A percentile compares a stretch with the other conserved stretches of the same genome.
phyloP scores from a whole-genome alignment of 2,113 vertebrate genomes.

The Psettodes erumei region DNA sequence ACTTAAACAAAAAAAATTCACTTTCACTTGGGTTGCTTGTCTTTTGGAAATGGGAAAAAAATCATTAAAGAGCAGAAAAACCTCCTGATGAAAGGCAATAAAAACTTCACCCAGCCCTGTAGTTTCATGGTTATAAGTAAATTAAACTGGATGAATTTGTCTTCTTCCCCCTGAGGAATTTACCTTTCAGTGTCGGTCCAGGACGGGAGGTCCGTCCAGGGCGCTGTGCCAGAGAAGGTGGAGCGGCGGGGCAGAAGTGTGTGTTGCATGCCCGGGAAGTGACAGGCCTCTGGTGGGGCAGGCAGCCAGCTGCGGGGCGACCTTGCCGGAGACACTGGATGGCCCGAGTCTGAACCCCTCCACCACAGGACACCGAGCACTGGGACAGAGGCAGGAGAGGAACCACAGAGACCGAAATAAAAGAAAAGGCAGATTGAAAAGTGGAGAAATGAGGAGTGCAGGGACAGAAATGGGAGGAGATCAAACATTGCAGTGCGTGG shows the following conservation, averaged over 20 bases:
- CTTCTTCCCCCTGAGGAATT: conserved; percentile 4
- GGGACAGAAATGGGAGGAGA: conserved; percentile 40
- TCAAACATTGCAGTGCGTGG: conserved; percentile 5
- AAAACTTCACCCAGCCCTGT: background rate
- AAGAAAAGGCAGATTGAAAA: conserved; percentile 22
- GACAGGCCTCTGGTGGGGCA: conserved; percentile 88
- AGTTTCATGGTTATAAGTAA: background rate
- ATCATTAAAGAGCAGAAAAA: no score
- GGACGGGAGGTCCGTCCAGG: conserved; percentile 45
- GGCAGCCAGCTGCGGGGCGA: conserved; percentile 85
- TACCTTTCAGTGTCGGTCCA: conserved; percentile 63
- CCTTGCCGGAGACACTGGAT: conserved; percentile 93
- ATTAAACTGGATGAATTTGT: conserved; percentile 4
- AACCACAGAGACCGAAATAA: conserved; percentile 6
- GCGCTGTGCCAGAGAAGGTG: conserved; percentile 32
- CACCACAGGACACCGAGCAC: conserved; percentile 97
- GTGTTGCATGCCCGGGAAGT: conserved; percentile 93
- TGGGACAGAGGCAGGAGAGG: conserved; percentile 62
- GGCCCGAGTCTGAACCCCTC: conserved; percentile 91
- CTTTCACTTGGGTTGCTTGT: background rate
- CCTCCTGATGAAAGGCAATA: background rate
- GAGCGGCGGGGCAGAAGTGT: conserved; percentile 89
- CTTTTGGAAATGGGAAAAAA: background rate
- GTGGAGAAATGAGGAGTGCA: background rate
- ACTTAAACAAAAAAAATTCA: background rate